These are phyloP conservation scores for Hylia prasina DNA, from an alignment of 2,113 vertebrate genomes.

Conservation along the genomic window DNA sequence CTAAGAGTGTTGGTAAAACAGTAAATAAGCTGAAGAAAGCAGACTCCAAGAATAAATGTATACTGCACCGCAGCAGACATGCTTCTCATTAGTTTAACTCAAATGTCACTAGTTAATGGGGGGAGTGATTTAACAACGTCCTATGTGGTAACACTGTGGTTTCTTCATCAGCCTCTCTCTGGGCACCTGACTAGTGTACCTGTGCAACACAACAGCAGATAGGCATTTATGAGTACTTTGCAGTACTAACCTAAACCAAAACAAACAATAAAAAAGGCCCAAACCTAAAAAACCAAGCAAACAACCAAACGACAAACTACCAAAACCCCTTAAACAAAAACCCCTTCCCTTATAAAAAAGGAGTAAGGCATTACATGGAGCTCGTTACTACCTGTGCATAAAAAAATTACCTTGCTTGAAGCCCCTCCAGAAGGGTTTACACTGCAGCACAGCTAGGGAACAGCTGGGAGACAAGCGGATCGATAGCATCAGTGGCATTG, in stretches of 20 bases:
- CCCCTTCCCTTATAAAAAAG: rapidly evolving
- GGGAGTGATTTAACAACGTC: slow-evolving; percentile 31
- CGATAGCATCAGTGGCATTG: neutral
- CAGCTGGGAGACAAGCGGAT: neutral
- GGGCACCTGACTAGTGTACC: neutral
- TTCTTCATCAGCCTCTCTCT: neutral
- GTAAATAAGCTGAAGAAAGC: slow-evolving; percentile 34
- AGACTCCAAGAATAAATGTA: slow-evolving; percentile 37
- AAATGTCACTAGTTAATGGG: slow-evolving; percentile 50
- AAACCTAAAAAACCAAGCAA: neutral
- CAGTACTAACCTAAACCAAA: neutral
- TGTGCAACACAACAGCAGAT: neutral
- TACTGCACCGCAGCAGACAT: slow-evolving; percentile 58
- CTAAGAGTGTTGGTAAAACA: slow-evolving; percentile 44
- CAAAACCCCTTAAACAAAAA: neutral
- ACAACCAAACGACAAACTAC: neutral
- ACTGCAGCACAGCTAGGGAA: neutral
- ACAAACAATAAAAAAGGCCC: neutral
- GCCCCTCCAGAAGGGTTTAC: neutral
- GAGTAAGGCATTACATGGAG: neutral
- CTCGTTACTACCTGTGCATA: neutral
- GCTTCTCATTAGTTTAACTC: slow-evolving; percentile 55
- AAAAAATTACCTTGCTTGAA: neutral
- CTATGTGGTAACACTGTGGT: neutral
- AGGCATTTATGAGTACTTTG: neutral